Base-by-base conservation (phyloP, 2,113 vertebrate species). In the Xenus cinereus region DNA sequence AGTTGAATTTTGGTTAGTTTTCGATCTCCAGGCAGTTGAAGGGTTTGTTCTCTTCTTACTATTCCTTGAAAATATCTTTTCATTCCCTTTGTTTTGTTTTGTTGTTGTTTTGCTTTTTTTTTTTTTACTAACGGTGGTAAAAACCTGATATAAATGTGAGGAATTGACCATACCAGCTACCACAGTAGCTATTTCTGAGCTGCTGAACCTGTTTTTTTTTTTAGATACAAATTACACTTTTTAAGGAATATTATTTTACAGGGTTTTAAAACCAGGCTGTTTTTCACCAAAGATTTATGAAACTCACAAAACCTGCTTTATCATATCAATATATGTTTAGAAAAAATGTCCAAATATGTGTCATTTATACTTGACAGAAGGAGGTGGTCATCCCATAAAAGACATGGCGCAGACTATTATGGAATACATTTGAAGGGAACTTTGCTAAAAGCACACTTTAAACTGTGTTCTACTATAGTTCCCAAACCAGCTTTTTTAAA, bases 1-100 rank as follows among this genome's bases (percentile, higher is more conserved):
- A 84, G 87, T 89, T 80, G 78, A 81, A 20, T 93, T 95, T 96
- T 82, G 74, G 78, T 95, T 72, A 89, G 67, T 93, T 84, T 93
- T 96, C n/a, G 39, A 24, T 90, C 91, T 82, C 50, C 56, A 76
- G 63, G 41, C 45, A 87, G 39, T 28, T 84, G 64, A 87, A 85
- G 73, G 39, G 46, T 93, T 93, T 95, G 78, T 79, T 83, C n/a
- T 91, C 43, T 71, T 90, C 45, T 71, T 46, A 37, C 51, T 86
- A 39, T 91, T 68, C 32, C 60, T 86, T 96, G 57, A 79, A 95
- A 95, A 85, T 48, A 67, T 32, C 41, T 90, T 73, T 89, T 76
- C 13, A 84, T 77, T 88, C 26, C 30, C 46, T 90, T 92, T 64
- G 43, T 82, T 66, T 79, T 59, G 19, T 53, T 56, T 68, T 24